Evolutionary conservation across 1,140 invertebrate species (phyloP).

Genomic region (Diuraphis noxia): DNA sequence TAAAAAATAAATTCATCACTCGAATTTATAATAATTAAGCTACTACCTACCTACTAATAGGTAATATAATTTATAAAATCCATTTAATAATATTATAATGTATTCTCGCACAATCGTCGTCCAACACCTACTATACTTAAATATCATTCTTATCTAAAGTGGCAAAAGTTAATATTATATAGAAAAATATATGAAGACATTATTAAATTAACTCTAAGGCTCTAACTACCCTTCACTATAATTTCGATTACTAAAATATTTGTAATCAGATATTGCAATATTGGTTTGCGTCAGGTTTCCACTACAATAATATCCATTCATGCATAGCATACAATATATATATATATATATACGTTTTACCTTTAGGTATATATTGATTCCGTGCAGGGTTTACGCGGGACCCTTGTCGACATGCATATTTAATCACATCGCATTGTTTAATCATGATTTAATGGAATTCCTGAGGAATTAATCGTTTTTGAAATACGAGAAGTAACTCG

Average conservation of each 20-base stretch:
- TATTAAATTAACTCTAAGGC: no score
- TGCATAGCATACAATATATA: neutral
- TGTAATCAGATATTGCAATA: neutral
- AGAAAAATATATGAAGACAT: no score
- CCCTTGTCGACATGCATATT: neutral
- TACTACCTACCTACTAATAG: no score
- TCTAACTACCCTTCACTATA: no score
- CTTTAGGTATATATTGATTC: neutral
- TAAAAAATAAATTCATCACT: neutral
- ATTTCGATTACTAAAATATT: neutral
- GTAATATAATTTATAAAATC: no score
- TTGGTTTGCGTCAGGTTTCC: neutral
- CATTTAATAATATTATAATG: no score
- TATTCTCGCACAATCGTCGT: no score
- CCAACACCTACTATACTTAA: neutral
- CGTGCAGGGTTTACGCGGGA: no score
- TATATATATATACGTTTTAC: neutral
- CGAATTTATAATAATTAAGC: no score
- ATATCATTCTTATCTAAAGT: neutral
- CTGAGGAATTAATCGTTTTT: neutral
- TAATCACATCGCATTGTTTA: conserved; percentile 11
- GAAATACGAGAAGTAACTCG: conserved; percentile 25
- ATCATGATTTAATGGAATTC: conserved; percentile 12
- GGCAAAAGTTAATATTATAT: no score
- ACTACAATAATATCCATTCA: neutral